A percentile compares a stretch with the other conserved stretches of the same genome.
Conservation (phyloP, 2,113 vertebrate genomes). For the Hystrix brachyura region DNA sequence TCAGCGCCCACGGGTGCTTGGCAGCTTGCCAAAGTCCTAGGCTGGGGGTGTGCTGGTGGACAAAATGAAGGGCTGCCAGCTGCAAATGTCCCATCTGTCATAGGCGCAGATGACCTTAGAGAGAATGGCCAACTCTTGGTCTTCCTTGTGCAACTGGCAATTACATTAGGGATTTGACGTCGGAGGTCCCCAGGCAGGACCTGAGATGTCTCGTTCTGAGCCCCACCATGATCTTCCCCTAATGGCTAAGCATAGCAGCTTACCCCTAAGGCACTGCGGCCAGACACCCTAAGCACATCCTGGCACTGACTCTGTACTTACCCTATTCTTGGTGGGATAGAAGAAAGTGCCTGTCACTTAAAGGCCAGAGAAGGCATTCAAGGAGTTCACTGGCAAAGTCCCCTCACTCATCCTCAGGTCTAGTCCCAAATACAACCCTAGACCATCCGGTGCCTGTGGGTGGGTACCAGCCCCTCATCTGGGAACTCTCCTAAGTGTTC, state of each 20-base stretch:
- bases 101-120: rapidly evolving
- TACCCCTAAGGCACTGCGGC: rapidly evolving
- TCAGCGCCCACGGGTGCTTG: not conserved
- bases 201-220: not conserved
- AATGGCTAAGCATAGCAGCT: not conserved
- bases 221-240: rapidly evolving
- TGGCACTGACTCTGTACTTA: not conserved
- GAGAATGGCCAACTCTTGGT: not conserved
- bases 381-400: not conserved
- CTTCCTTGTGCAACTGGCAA: not conserved
- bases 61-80: not conserved
- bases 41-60: not conserved
- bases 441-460: rapidly evolving
- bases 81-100: not conserved
- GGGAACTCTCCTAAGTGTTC: not conserved
- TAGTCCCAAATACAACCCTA: too few species aligned
- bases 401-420: not conserved
- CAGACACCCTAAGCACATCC: not conserved
- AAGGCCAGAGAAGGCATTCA: not conserved
- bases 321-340: too few species aligned
- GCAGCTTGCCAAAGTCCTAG: not conserved
- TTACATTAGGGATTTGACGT: not conserved
- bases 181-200: not conserved
- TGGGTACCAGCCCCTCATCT: rapidly evolving
- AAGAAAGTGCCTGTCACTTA: not conserved